Percentiles rank a stretch among this genome's conserved stretches.
Evolutionary conservation across 1,140 invertebrate genomes (phyloP).

Genomic region (Homarus americanus): DNA sequence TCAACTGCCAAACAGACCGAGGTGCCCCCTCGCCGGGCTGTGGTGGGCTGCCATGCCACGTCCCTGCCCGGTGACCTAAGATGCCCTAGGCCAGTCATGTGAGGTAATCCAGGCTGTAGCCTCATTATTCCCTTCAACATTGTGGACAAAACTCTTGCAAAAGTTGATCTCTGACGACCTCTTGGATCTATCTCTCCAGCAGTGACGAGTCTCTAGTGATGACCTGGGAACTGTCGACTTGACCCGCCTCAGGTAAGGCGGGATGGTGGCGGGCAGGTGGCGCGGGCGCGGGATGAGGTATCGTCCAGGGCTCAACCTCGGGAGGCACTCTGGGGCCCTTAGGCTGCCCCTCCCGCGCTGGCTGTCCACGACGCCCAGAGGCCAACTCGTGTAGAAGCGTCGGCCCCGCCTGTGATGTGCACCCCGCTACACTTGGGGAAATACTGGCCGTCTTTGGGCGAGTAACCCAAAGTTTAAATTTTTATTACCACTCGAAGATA

Average conservation of each 20-base stretch:
- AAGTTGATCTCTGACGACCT: background rate
- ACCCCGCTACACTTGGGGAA: background rate
- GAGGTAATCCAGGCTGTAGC: conserved; percentile 19
- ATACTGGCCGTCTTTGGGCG: background rate
- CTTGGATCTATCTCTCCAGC: background rate
- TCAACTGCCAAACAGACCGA: background rate
- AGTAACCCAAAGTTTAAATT: conserved; percentile 27
- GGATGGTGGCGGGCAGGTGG: conserved; percentile 31
- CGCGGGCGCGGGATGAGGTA: conserved; percentile 23
- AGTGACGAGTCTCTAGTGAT: background rate
- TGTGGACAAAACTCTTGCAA: background rate
- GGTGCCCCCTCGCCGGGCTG: conserved; percentile 30
- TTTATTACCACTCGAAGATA: background rate
- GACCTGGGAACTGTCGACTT: background rate
- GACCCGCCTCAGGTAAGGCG: background rate
- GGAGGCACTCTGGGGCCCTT: conserved; percentile 27
- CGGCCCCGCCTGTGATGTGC: background rate
- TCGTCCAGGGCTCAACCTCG: conserved; percentile 14
- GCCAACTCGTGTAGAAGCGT: background rate
- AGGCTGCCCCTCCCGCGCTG: conserved; percentile 22
- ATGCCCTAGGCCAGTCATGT: conserved; percentile 20
- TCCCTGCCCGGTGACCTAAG: conserved; percentile 49
- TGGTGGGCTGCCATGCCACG: conserved; percentile 23
- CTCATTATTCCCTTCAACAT: background rate
- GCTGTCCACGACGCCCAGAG: background rate